Conservation (phyloP, 2,888 invertebrate species). For the Mythimna impura region DNA sequence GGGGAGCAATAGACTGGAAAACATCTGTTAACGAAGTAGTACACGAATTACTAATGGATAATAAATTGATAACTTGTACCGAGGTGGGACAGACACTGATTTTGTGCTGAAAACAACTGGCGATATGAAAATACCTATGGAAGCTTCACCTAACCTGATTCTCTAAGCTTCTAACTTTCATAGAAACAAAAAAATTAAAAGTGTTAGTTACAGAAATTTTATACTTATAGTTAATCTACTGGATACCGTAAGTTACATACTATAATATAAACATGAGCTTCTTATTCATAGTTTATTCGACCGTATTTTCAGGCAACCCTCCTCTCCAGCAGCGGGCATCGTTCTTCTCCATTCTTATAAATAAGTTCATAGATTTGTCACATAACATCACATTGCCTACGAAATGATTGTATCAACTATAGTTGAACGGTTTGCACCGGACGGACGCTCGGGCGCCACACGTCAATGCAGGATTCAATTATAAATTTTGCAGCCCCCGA, state of each 20-base stretch:
- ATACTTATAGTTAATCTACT: background rate
- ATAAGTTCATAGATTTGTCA: background rate
- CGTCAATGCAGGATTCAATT: conserved; percentile 18
- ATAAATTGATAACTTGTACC: background rate
- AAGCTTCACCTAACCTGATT: background rate
- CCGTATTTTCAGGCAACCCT: background rate
- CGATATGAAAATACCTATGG: background rate
- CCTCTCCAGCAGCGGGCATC: background rate
- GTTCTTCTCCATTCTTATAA: background rate
- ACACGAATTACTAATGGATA: background rate
- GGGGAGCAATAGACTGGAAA: background rate
- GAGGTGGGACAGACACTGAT: background rate
- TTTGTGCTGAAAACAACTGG: background rate
- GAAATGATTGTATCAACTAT: background rate
- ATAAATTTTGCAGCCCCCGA: background rate
- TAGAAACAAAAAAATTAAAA: too few species aligned
- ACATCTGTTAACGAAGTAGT: conserved; percentile 4
- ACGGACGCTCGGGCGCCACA: background rate
- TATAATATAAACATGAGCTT: background rate
- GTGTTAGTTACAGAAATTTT: too few species aligned
- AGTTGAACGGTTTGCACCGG: background rate
- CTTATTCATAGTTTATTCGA: background rate
- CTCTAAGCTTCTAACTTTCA: background rate
- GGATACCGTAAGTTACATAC: background rate
- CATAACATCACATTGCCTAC: background rate